These are phyloP conservation scores for Peromyscus leucopus DNA, from an alignment of 2,113 vertebrate genomes.

Conservation along the genomic window DNA sequence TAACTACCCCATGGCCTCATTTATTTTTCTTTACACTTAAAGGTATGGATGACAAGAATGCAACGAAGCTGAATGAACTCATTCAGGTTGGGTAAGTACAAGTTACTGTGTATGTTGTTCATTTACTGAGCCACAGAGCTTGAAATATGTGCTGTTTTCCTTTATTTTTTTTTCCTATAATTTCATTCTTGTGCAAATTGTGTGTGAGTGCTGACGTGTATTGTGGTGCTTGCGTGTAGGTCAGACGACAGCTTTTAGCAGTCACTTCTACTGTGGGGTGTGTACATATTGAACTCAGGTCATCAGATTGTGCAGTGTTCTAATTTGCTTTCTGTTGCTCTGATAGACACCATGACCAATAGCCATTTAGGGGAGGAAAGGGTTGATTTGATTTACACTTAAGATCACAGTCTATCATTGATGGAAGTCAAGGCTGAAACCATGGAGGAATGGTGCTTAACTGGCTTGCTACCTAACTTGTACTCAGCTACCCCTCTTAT, in stretches of 20 bases:
- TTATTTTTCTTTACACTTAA: slow-evolving; percentile 74
- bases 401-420: neutral
- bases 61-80: slow-evolving; percentile 97
- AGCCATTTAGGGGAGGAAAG: neutral
- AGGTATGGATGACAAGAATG: slow-evolving; percentile 99
- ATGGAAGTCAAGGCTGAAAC: neutral
- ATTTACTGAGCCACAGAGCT: neutral
- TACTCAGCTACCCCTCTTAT: neutral
- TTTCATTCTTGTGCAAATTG: neutral
- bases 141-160: neutral
- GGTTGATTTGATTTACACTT: neutral
- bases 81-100: slow-evolving; percentile 96
- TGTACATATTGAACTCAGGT: neutral
- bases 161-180: neutral
- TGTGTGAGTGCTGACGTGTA: neutral
- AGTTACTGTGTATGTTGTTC: accelerated
- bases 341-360: neutral
- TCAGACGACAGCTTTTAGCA: neutral
- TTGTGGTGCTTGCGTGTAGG: neutral
- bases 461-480: neutral
- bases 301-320: neutral
- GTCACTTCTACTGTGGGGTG: neutral
- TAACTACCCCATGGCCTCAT: neutral
- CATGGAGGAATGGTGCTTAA: neutral
- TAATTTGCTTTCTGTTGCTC: neutral